Conservation (phyloP, 2,797 vertebrate species). For the Danio albolineatus region DNA sequence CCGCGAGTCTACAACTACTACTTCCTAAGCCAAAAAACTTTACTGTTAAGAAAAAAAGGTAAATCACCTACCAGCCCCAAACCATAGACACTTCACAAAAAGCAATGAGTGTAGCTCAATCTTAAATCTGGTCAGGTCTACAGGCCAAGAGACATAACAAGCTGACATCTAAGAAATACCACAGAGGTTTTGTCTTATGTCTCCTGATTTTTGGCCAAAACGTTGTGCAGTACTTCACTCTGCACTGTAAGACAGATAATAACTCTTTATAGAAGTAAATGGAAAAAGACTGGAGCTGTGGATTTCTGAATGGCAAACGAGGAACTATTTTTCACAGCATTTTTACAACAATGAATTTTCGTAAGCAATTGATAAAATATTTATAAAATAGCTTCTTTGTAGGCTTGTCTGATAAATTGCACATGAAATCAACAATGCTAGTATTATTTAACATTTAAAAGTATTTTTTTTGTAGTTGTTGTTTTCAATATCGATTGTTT, state of each 20-base stretch:
- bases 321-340: background rate
- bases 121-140: background rate
- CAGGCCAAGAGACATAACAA: background rate
- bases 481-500: no score
- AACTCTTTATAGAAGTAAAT: background rate
- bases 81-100: background rate
- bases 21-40: background rate
- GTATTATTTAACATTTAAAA: no score
- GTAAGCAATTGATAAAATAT: no score
- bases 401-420: no score
- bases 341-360: background rate
- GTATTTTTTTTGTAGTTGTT: no score
- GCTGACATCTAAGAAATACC: background rate
- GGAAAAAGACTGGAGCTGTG: background rate
- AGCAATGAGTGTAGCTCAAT: background rate
- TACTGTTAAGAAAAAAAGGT: background rate
- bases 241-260: background rate
- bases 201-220: background rate
- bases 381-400: no score
- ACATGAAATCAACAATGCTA: no score
- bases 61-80: background rate
- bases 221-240: background rate
- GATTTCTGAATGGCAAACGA: no score
- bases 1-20: background rate
- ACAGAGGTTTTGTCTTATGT: background rate